phyloP scores from a whole-genome alignment of 2,113 vertebrate genomes.

The Daboia siamensis region DNA sequence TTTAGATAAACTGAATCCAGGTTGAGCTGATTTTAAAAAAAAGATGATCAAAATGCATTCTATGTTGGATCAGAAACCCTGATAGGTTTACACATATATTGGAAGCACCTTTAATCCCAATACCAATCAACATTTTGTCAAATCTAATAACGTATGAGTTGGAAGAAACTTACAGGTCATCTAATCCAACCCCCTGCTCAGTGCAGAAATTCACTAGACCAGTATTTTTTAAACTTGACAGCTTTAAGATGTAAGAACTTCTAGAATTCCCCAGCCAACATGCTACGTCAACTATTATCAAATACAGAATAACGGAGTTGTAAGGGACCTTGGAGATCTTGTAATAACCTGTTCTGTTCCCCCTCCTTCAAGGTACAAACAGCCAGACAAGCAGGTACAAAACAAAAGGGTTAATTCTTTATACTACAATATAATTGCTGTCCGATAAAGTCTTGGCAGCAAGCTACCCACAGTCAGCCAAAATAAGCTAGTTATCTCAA shows the following conservation, averaged over 20 bases:
- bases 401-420: too few species aligned
- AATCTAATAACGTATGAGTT: not conserved
- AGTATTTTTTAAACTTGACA: not conserved
- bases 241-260: not conserved
- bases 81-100: not conserved
- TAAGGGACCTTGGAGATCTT: not conserved
- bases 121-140: not conserved
- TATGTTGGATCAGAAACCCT: not conserved
- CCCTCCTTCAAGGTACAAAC: too few species aligned
- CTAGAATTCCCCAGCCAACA: not conserved
- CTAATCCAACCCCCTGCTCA: not conserved
- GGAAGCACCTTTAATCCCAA: not conserved
- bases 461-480: too few species aligned
- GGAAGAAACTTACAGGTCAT: not conserved
- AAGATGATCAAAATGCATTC: not conserved
- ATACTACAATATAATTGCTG: too few species aligned
- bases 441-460: too few species aligned
- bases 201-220: not conserved
- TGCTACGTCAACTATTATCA: not conserved
- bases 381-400: too few species aligned
- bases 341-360: not conserved
- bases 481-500: too few species aligned
- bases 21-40: not conserved
- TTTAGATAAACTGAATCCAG: not conserved
- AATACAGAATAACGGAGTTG: not conserved